Evolutionary conservation across 2,888 invertebrate genomes (phyloP).

Genomic region (Rosalia funebris): DNA sequence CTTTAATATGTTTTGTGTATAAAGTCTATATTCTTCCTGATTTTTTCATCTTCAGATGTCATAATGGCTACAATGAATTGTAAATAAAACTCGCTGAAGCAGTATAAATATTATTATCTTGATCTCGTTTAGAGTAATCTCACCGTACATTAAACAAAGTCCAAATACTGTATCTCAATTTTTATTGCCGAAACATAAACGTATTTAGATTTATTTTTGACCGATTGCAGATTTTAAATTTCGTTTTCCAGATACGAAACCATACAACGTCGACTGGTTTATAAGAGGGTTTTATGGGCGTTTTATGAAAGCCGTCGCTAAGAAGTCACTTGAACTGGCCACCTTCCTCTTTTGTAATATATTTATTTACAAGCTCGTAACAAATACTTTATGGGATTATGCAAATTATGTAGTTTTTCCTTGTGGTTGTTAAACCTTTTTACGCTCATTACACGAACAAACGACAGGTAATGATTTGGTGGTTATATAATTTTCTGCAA

Average conservation of each 20-base stretch:
- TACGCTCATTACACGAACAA: slow-evolving; percentile 9
- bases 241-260: slow-evolving; percentile 11
- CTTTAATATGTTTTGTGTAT: no score
- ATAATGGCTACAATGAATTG: neutral
- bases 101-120: neutral
- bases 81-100: slow-evolving; percentile 6
- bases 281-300: slow-evolving; percentile 12
- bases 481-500: slow-evolving; percentile 2
- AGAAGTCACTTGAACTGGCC: slow-evolving; percentile 16
- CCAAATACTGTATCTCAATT: slow-evolving; percentile 4
- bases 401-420: slow-evolving; percentile 3
- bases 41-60: no score
- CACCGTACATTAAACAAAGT: neutral
- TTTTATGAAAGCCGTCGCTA: slow-evolving; percentile 21
- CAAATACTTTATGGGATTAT: slow-evolving; percentile 16
- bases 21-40: no score
- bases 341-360: slow-evolving; percentile 26
- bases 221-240: slow-evolving; percentile 6
- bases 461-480: slow-evolving; percentile 3
- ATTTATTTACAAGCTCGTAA: slow-evolving; percentile 29
- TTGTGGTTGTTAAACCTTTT: slow-evolving; percentile 4
- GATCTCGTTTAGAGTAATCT: neutral
- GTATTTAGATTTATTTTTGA: slow-evolving; percentile 11
- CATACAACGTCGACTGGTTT: slow-evolving; percentile 12
- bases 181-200: slow-evolving; percentile 5